Conservation (phyloP, 1,140 invertebrate species). For the Leguminivora glycinivorella region DNA sequence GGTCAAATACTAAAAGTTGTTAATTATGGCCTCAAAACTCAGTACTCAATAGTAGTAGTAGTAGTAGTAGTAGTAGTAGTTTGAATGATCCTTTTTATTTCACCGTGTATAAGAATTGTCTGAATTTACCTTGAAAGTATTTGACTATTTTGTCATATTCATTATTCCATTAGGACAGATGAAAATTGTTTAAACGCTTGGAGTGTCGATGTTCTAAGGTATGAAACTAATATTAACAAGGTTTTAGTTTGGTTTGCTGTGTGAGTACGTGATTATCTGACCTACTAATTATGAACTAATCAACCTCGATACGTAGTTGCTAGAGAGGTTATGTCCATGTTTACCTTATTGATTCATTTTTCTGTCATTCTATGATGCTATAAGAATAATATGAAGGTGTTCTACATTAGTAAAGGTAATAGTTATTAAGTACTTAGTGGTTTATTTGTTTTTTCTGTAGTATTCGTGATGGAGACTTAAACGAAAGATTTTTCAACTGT, state of each 20-base stretch:
- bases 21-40: too few species aligned
- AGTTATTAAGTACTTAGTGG: neutral
- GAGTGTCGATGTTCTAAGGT: slow-evolving; percentile 11
- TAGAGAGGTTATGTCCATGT: neutral
- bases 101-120: slow-evolving; percentile 59
- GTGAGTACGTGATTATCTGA: slow-evolving; percentile 1
- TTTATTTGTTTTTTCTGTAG: neutral
- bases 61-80: too few species aligned
- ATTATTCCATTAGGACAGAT: neutral
- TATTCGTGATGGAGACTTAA: neutral
- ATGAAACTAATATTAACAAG: slow-evolving; percentile 20
- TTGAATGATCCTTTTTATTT: too few species aligned
- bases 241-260: slow-evolving; percentile 19
- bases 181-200: slow-evolving; percentile 6
- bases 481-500: neutral
- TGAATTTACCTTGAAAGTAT: slow-evolving; percentile 46
- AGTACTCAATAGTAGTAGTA: too few species aligned
- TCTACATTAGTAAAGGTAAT: neutral
- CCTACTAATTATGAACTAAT: slow-evolving; percentile 27
- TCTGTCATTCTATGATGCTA: neutral
- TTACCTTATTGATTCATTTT: neutral
- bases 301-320: slow-evolving; percentile 1
- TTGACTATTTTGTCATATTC: neutral
- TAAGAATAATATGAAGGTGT: neutral
- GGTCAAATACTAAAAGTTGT: too few species aligned